phyloP scores from a whole-genome alignment of 2,113 vertebrate species.

The Calypte anna region DNA sequence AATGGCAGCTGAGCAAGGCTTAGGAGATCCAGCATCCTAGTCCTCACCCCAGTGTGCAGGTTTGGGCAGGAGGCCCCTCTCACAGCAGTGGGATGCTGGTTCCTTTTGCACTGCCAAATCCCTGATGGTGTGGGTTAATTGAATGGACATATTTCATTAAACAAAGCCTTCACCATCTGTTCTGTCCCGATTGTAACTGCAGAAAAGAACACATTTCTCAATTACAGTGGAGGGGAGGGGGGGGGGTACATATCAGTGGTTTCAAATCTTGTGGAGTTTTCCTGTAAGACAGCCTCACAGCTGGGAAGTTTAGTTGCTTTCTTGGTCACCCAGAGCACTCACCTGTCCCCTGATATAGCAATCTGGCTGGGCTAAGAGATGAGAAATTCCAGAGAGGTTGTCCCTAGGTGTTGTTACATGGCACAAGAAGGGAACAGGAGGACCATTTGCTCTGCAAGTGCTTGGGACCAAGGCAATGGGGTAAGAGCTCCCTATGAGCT shows the following conservation, averaged over 20 bases:
- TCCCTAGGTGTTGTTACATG: fast-evolving
- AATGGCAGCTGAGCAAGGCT: neutral
- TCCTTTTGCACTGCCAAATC: constrained; percentile 41
- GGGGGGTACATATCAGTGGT: neutral
- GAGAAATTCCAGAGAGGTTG: neutral
- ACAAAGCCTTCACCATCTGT: constrained; percentile 74
- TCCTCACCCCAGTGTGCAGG: fast-evolving
- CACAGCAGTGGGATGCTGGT: neutral
- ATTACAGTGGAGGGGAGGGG: neutral
- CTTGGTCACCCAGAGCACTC: neutral
- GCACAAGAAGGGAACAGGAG: neutral
- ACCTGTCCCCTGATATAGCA: neutral
- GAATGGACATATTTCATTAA: constrained; percentile 82
- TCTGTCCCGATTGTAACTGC: constrained; percentile 62
- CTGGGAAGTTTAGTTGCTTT: neutral
- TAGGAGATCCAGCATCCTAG: neutral
- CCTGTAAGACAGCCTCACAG: neutral
- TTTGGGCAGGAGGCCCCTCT: neutral
- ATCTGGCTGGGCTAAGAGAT: neutral
- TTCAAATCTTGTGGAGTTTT: constrained; percentile 41
- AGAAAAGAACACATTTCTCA: constrained; percentile 68
- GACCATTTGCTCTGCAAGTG: neutral
- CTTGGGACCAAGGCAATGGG: neutral
- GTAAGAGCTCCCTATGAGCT: neutral
- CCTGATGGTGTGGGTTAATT: constrained; percentile 68